Percentiles rank a stretch among this genome's conserved stretches.
These are phyloP conservation scores for Heliothis subflexa DNA, from an alignment of 1,140 invertebrate genomes.

Conservation along the genomic window DNA sequence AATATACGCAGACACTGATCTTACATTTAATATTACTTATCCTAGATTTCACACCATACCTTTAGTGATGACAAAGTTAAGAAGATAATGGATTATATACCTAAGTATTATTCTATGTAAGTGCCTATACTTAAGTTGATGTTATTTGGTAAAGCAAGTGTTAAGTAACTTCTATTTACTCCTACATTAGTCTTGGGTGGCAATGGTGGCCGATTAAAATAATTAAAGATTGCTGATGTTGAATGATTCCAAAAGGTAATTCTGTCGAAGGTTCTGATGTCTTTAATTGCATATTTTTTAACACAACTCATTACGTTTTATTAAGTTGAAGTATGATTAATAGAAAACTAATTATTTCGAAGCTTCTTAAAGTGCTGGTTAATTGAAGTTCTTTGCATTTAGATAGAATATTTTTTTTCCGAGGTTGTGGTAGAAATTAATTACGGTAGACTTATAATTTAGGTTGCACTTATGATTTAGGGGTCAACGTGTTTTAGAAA, in stretches of 20 bases:
- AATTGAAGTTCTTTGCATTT: slow-evolving; percentile 19
- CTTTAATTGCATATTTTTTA: slow-evolving; percentile 3
- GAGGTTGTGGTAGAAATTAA: not conserved
- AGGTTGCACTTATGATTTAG: slow-evolving; percentile 9
- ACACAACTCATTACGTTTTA: slow-evolving; percentile 1
- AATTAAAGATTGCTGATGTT: not conserved
- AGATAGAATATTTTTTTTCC: not conserved
- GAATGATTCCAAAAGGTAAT: not conserved
- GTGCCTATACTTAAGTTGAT: too few relatives aligned
- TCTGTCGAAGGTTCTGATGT: not conserved
- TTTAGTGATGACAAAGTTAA: too few relatives aligned
- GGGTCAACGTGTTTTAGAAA: not conserved
- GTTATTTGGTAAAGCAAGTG: too few relatives aligned
- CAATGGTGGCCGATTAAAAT: not conserved
- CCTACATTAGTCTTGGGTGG: not conserved
- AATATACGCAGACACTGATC: too few relatives aligned
- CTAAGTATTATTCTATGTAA: too few relatives aligned
- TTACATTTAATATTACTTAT: too few relatives aligned
- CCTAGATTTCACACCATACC: too few relatives aligned
- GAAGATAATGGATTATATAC: too few relatives aligned
- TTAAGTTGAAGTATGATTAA: slow-evolving; percentile 14
- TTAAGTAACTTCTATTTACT: too few relatives aligned
- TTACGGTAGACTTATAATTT: not conserved
- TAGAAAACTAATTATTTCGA: slow-evolving; percentile 4
- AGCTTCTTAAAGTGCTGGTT: slow-evolving; percentile 3